Evolutionary conservation across 2,113 vertebrate genomes (phyloP).

Genomic region (Centropus bengalensis): DNA sequence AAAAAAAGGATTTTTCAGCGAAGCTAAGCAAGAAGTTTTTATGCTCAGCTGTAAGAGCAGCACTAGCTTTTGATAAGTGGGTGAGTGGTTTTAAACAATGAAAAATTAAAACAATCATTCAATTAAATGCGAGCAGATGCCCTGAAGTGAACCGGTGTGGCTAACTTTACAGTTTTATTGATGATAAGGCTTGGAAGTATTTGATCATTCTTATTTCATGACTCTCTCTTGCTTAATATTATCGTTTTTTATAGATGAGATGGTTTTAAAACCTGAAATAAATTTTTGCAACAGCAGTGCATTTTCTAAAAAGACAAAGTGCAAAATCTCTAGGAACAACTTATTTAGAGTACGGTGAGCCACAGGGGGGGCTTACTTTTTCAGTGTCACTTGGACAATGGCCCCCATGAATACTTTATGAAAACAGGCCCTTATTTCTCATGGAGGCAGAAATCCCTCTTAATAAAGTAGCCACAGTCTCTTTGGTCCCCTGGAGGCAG

Average conservation of each 20-base stretch:
- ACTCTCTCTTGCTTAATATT: conserved; percentile 30
- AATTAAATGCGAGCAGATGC: conserved; percentile 62
- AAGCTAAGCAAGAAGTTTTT: neutral
- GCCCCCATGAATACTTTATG: neutral
- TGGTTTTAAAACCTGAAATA: conserved; percentile 8
- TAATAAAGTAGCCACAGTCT: neutral
- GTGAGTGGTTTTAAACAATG: conserved; percentile 66
- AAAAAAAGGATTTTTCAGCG: neutral
- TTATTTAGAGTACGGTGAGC: neutral
- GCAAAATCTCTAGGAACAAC: neutral
- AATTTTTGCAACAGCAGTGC: neutral
- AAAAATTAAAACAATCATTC: conserved; percentile 70
- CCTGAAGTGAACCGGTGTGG: conserved; percentile 50
- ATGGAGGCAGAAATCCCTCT: neutral
- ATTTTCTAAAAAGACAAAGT: neutral
- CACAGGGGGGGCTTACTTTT: neutral
- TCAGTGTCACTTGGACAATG: neutral
- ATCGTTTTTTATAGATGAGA: conserved; percentile 13
- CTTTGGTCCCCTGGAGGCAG: neutral
- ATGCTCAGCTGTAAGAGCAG: neutral
- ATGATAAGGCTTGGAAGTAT: conserved; percentile 36
- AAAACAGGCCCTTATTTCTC: neutral
- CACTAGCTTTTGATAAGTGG: conserved; percentile 47
- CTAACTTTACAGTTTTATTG: conserved; percentile 53
- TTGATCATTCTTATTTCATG: conserved; percentile 56